Percentiles rank a stretch among this genome's conserved stretches.
These are phyloP conservation scores for Scaptodrosophila lebanonensis DNA, from an alignment of 1,140 invertebrate genomes.

Conservation along the genomic window DNA sequence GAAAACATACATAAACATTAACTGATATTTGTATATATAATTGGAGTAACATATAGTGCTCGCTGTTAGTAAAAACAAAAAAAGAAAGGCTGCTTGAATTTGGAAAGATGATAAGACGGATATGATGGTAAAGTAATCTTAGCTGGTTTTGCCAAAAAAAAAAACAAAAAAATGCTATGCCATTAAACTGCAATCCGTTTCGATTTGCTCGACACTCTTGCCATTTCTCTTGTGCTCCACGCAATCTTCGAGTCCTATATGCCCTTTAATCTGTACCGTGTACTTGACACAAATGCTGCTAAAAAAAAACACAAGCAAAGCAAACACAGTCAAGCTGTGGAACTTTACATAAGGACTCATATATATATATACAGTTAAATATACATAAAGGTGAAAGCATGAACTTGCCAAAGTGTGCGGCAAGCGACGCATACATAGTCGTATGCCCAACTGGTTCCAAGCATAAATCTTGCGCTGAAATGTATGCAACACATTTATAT, in stretches of 20 bases:
- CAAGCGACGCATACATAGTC: constrained; percentile 50
- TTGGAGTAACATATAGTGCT: no score
- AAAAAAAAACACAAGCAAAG: constrained; percentile 59
- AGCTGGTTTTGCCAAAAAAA: no score
- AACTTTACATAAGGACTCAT: constrained; percentile 49
- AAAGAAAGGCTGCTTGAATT: no score
- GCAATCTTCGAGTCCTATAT: constrained; percentile 65
- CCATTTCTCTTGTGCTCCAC: constrained; percentile 55
- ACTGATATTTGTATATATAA: no score
- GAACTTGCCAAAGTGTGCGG: constrained; percentile 7
- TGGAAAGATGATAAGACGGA: no score
- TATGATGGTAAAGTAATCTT: no score
- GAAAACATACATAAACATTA: no score
- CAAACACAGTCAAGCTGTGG: constrained; percentile 33
- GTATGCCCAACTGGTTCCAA: constrained; percentile 41
- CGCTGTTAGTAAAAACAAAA: no score
- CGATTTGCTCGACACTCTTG: constrained; percentile 55
- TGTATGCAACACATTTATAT: constrained; percentile 70
- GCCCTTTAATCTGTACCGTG: constrained; percentile 69
- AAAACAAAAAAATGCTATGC: constrained; percentile 58
- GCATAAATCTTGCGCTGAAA: constrained; percentile 68
- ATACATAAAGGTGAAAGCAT: constrained; percentile 37
- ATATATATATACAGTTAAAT: no score
- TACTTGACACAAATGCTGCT: constrained; percentile 70
- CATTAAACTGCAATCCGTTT: constrained; percentile 70